phyloP scores from a whole-genome alignment of 2,888 invertebrate genomes.

The Andrena dorsata region DNA sequence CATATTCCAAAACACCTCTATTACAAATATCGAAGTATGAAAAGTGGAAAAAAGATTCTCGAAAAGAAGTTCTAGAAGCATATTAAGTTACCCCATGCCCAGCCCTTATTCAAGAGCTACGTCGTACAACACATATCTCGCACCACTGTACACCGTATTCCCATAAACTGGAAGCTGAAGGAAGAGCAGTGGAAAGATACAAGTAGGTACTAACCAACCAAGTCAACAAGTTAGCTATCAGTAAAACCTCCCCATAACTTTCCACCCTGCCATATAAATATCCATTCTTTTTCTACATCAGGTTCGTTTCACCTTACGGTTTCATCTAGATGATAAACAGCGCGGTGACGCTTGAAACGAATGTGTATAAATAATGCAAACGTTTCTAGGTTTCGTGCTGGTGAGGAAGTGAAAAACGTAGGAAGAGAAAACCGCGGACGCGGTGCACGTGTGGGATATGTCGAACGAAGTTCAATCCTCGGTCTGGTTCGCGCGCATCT shows the following conservation, averaged over 20 bases:
- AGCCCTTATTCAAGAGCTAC: too few relatives aligned
- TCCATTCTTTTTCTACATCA: not conserved
- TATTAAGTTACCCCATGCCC: too few relatives aligned
- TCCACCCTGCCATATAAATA: not conserved
- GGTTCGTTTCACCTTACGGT: not conserved
- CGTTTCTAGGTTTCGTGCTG: conserved; percentile 2
- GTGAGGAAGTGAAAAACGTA: not conserved
- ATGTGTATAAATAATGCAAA: conserved; percentile 40
- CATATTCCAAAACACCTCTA: too few relatives aligned
- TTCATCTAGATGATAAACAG: conserved; percentile 31
- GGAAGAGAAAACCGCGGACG: not conserved
- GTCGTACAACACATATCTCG: too few relatives aligned
- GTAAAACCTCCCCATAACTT: not conserved
- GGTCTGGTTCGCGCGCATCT: conserved; percentile 7
- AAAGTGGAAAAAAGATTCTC: too few relatives aligned
- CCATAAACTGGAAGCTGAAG: too few relatives aligned
- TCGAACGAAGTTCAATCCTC: not conserved
- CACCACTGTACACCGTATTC: too few relatives aligned
- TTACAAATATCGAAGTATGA: too few relatives aligned
- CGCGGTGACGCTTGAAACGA: conserved; percentile 8
- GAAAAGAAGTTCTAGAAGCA: too few relatives aligned
- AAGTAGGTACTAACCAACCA: too few relatives aligned
- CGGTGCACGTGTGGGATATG: not conserved
- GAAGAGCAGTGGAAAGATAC: too few relatives aligned
- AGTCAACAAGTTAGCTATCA: too few relatives aligned